phyloP scores from a whole-genome alignment of 2,113 vertebrate species.

The Nanorana parkeri region DNA sequence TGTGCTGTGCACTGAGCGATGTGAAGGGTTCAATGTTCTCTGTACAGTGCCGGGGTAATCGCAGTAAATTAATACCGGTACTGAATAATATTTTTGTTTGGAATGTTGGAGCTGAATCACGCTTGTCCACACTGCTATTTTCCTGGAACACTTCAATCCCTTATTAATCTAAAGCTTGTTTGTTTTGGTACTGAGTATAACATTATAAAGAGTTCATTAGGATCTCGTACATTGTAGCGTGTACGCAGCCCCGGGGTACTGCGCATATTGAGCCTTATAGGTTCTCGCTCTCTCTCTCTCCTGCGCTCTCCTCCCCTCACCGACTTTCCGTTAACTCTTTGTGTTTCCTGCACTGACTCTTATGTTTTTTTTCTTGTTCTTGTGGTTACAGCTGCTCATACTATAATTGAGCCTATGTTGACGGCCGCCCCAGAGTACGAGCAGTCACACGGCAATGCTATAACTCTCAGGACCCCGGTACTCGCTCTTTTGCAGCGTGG shows the following conservation, averaged over 20 bases:
- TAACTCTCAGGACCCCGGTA: conserved; percentile 54
- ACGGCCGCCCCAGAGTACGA: background rate
- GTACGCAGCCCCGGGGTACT: background rate
- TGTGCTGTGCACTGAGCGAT: no score
- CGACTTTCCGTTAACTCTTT: background rate
- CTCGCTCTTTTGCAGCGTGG: conserved; percentile 22
- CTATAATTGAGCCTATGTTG: conserved; percentile 50
- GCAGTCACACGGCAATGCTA: conserved; percentile 39
- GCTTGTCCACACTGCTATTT: no score
- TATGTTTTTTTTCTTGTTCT: no score
- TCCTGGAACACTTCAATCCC: background rate
- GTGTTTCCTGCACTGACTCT: background rate
- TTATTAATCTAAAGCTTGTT: background rate
- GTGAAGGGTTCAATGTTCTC: no score
- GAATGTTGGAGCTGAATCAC: no score
- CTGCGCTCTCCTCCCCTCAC: background rate
- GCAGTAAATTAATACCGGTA: no score
- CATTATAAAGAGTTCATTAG: conserved; percentile 15
- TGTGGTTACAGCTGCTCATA: no score
- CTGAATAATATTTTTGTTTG: no score
- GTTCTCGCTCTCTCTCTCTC: background rate
- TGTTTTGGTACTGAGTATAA: background rate
- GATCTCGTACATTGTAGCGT: background rate
- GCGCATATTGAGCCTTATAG: no score
- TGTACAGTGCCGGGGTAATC: no score